phyloP scores from a whole-genome alignment of 1,140 invertebrate species.

The Lepidurus arcticus region DNA sequence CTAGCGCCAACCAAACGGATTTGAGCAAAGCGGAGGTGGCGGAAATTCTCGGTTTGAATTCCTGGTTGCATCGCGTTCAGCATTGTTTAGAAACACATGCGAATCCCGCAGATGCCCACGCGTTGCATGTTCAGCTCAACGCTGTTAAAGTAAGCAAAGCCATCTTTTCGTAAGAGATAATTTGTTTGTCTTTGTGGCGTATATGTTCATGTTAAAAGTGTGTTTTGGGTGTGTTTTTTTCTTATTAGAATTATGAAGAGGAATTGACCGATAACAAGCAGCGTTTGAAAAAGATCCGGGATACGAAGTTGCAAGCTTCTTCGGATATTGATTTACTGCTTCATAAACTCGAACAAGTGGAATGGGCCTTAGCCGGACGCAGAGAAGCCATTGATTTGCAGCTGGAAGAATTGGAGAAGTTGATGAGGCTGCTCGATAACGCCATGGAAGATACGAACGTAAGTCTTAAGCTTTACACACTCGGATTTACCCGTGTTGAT shows the following conservation, averaged over 20 bases:
- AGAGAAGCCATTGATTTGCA: slow-evolving; percentile 19
- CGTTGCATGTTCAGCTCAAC: slow-evolving; percentile 54
- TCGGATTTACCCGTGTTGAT: not conserved
- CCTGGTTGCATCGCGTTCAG: slow-evolving; percentile 48
- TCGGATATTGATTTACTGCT: slow-evolving; percentile 12
- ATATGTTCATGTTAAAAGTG: too few relatives aligned
- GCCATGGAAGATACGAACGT: slow-evolving; percentile 14
- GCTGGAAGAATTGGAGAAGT: slow-evolving; percentile 8
- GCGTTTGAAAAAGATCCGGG: slow-evolving; percentile 52
- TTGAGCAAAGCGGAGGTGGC: slow-evolving; percentile 12
- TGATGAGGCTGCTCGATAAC: not conserved
- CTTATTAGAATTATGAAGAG: slow-evolving; percentile 60
- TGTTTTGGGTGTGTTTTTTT: slow-evolving; percentile 34
- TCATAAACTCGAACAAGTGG: slow-evolving; percentile 13
- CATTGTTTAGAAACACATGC: slow-evolving; percentile 55
- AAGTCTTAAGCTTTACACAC: not conserved
- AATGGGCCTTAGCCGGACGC: not conserved
- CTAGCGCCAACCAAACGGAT: not conserved
- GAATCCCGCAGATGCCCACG: slow-evolving; percentile 60
- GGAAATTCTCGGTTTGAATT: slow-evolving; percentile 39
- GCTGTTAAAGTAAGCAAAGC: slow-evolving; percentile 56
- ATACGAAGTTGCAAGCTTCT: slow-evolving; percentile 44
- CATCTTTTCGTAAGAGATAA: not conserved
- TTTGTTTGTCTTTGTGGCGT: not conserved
- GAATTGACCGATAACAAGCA: slow-evolving; percentile 54